Conservation (phyloP, 1,140 invertebrate species). For the Cyrtorhinus lividipennis region DNA sequence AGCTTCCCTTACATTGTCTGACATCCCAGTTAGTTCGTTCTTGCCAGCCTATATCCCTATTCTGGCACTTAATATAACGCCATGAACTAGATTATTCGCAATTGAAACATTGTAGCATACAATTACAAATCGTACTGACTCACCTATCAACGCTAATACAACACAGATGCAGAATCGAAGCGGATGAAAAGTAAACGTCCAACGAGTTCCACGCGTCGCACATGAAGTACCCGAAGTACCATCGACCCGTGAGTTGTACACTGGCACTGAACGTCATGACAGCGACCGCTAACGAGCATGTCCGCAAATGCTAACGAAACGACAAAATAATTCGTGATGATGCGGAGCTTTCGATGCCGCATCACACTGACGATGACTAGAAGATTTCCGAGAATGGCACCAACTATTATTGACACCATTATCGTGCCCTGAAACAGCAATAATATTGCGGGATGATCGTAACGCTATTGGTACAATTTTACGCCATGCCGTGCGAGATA, state of each 20-base stretch:
- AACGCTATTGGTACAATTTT: no score
- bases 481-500: no score
- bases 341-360: conserved; percentile 52
- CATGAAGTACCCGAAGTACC: conserved; percentile 77
- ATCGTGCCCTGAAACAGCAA: conserved; percentile 29
- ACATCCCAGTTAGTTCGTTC: no score
- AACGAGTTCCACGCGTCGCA: conserved; percentile 91
- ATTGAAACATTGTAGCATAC: no score
- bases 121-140: no score
- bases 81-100: no score
- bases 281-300: conserved; percentile 75
- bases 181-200: conserved; percentile 90
- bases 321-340: conserved; percentile 90
- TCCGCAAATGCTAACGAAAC: conserved; percentile 85
- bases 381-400: conserved; percentile 74
- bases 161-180: conserved; percentile 84
- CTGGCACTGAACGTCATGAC: conserved; percentile 94
- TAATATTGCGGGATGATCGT: no score
- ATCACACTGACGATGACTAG: conserved; percentile 67
- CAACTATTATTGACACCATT: conserved; percentile 68
- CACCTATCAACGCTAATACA: conserved; percentile 81
- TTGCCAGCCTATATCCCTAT: no score
- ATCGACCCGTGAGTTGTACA: conserved; percentile 59
- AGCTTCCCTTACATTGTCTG: no score
- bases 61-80: no score